phyloP scores from a whole-genome alignment of 2,113 vertebrate species.

The Dipodomys spectabilis region DNA sequence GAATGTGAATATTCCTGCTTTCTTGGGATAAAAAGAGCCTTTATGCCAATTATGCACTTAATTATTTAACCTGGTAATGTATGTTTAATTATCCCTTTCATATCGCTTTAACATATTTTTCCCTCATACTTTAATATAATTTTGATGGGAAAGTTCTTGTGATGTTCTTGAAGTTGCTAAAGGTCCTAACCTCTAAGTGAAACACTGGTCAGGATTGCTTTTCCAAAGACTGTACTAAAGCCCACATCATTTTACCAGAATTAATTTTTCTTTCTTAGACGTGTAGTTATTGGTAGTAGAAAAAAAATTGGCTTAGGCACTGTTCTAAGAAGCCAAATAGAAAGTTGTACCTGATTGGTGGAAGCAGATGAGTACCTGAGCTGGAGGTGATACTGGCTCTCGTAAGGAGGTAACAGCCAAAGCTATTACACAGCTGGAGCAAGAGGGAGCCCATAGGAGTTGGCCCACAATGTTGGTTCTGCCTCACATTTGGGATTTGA shows the following conservation, averaged over 20 bases:
- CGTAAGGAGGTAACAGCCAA: not conserved
- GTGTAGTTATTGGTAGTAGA: not conserved
- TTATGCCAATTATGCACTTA: constrained; percentile 62
- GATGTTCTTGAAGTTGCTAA: not conserved
- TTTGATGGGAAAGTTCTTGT: constrained; percentile 6
- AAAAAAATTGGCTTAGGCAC: not conserved
- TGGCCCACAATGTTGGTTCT: not conserved
- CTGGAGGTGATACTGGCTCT: not conserved
- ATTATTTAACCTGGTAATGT: not conserved
- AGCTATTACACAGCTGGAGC: not conserved
- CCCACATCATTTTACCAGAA: not conserved
- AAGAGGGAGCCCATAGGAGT: not conserved
- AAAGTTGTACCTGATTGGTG: constrained; percentile 34
- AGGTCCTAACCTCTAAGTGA: not conserved
- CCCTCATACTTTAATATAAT: not conserved
- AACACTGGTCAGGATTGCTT: not conserved
- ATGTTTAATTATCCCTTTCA: not conserved
- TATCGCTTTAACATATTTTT: constrained; percentile 3
- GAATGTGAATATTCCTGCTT: constrained; percentile 3
- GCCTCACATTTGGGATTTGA: not conserved
- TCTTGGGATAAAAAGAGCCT: constrained; percentile 39
- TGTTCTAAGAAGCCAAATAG: not conserved
- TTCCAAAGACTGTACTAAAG: constrained; percentile 9
- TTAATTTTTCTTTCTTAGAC: not conserved
- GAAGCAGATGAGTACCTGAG: constrained; percentile 24